Conservation (phyloP, 1,140 invertebrate genomes). For the Drosophila burlai region DNA sequence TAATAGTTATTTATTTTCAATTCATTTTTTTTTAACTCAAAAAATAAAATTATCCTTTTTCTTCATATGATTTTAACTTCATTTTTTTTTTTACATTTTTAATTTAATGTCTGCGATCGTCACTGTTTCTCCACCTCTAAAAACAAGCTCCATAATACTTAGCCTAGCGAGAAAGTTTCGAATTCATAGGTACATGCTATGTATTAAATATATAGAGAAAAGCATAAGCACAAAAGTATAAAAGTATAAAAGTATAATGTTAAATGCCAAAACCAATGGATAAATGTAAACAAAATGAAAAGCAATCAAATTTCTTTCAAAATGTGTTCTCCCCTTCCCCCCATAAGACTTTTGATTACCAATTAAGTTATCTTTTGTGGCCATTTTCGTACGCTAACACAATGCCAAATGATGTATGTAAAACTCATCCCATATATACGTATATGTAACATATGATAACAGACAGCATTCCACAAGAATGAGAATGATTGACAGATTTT, state of each 20-base stretch:
- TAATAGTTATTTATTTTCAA: too few species aligned
- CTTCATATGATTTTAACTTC: neutral
- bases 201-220: conserved; percentile 44
- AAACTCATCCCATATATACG: conserved; percentile 25
- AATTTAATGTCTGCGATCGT: neutral
- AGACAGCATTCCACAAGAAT: conserved; percentile 66
- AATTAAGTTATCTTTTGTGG: conserved; percentile 34
- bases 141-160: conserved; percentile 45
- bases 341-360: conserved; percentile 35
- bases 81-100: neutral
- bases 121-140: neutral
- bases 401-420: conserved; percentile 59
- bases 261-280: conserved; percentile 61
- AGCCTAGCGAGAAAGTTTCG: conserved; percentile 56
- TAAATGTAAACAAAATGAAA: conserved; percentile 38
- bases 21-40: too few species aligned
- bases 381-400: conserved; percentile 44
- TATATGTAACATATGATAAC: conserved; percentile 34
- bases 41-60: too few species aligned
- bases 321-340: conserved; percentile 6
- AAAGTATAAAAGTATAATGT: conserved; percentile 35
- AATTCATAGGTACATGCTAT: conserved; percentile 56
- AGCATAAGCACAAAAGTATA: conserved; percentile 47
- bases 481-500: conserved; percentile 62
- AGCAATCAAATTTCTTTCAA: conserved; percentile 55